Conservation (phyloP, 2,113 vertebrate genomes). For the Albula glossodonta region DNA sequence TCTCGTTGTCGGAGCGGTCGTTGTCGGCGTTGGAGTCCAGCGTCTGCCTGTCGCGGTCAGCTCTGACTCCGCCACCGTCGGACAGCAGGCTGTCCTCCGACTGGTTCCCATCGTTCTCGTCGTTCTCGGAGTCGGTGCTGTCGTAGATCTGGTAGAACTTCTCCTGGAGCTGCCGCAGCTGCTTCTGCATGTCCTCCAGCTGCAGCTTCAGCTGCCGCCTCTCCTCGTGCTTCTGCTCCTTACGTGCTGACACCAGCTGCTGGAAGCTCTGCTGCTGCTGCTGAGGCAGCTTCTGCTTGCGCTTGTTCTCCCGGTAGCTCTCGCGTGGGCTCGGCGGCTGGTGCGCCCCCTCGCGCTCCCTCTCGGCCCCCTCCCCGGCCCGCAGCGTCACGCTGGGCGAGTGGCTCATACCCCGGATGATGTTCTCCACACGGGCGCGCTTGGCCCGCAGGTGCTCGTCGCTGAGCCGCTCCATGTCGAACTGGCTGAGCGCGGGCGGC, state of each 20-base stretch:
- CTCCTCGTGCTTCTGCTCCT: conserved; percentile 96
- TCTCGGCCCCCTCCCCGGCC: conserved; percentile 83
- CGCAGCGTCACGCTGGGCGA: conserved; percentile 88
- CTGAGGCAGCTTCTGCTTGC: conserved; percentile 97
- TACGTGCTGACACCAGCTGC: conserved; percentile 95
- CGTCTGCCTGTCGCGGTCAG: conserved; percentile 68
- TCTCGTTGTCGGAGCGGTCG: conserved; percentile 84
- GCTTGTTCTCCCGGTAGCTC: conserved; percentile 96
- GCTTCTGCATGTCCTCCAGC: conserved; percentile 99
- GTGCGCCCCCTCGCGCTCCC: conserved; percentile 86
- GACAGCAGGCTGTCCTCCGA: conserved; percentile 94
- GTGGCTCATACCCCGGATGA: conserved; percentile 99
- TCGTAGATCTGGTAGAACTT: conserved; percentile 99
- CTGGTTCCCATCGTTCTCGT: conserved; percentile 86
- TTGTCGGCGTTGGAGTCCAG: conserved; percentile 69
- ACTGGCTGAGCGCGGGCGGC: conserved; percentile 81
- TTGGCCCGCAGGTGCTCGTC: conserved; percentile 98
- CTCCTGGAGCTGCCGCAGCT: conserved; percentile 98
- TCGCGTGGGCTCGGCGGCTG: conserved; percentile 86
- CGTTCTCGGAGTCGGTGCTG: conserved; percentile 95
- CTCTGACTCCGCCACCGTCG: conserved; percentile 58
- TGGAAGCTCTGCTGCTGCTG: conserved; percentile 98
- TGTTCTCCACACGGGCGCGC: conserved; percentile 97
- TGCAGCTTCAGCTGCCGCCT: conserved; percentile 97
- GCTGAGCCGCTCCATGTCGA: conserved; percentile 93